These are phyloP conservation scores for Samia ricini DNA, from an alignment of 1,140 invertebrate species.

Conservation along the genomic window DNA sequence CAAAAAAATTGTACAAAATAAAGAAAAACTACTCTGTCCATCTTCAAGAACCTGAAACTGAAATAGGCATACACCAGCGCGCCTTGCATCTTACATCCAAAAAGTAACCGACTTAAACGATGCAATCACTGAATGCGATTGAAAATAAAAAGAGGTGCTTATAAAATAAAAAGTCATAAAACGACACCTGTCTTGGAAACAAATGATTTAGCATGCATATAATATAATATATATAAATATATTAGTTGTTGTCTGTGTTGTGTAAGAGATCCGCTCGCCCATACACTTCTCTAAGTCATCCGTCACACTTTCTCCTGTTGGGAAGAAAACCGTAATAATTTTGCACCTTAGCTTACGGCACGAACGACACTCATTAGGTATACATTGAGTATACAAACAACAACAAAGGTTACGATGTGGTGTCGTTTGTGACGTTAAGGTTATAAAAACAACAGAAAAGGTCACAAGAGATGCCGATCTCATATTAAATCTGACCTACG, in stretches of 20 bases:
- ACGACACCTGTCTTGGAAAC: slow-evolving; percentile 53
- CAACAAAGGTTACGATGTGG: slow-evolving; percentile 16
- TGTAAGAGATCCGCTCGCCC: slow-evolving; percentile 63
- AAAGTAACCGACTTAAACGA: slow-evolving; percentile 45
- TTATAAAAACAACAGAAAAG: slow-evolving; percentile 32
- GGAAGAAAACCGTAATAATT: slow-evolving; percentile 52
- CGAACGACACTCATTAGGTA: slow-evolving; percentile 19
- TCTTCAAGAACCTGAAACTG: slow-evolving; percentile 39
- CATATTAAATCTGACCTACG: slow-evolving; percentile 55
- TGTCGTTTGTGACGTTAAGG: slow-evolving; percentile 39
- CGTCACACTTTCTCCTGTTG: slow-evolving; percentile 60
- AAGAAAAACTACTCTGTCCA: not conserved
- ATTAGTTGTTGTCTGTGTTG: slow-evolving; percentile 37
- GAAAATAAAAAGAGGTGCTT: slow-evolving; percentile 56
- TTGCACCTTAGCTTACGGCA: slow-evolving; percentile 39
- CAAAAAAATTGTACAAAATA: not conserved
- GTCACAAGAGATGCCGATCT: slow-evolving; percentile 42
- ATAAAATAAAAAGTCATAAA: slow-evolving; percentile 42
- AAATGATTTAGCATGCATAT: slow-evolving; percentile 59
- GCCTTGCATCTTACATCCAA: slow-evolving; percentile 33
- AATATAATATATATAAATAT: too few species aligned
- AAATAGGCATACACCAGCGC: slow-evolving; percentile 25
- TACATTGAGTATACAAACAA: not conserved
- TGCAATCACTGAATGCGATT: slow-evolving; percentile 78
- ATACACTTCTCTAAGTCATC: slow-evolving; percentile 57